Evolutionary conservation across 2,113 vertebrate species (phyloP).

Genomic region (Antidorcas marsupialis): DNA sequence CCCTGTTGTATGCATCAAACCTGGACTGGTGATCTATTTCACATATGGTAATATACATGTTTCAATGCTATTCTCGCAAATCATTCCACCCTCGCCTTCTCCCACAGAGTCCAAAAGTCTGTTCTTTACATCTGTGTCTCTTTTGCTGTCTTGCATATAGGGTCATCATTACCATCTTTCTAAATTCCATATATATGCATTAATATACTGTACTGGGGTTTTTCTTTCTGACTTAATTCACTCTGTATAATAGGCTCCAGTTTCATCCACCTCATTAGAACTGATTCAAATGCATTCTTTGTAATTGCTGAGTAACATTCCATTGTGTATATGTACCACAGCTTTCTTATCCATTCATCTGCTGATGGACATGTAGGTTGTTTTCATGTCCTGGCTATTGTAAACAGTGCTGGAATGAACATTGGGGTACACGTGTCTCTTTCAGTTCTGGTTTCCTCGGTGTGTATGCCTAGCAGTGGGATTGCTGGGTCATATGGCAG

Average conservation of each 20-base stretch:
- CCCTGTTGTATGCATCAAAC: background rate
- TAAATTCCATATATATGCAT: background rate
- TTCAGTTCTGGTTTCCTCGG: background rate
- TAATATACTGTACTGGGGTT: background rate
- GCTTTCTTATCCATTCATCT: background rate
- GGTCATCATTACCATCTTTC: background rate
- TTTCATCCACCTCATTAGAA: background rate
- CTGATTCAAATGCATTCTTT: background rate
- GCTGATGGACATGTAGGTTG: background rate
- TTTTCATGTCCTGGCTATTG: accelerated
- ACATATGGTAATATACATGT: background rate
- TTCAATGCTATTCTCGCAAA: background rate
- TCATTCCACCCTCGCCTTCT: background rate
- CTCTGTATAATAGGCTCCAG: background rate
- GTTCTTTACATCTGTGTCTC: background rate
- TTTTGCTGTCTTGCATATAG: background rate
- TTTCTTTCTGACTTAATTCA: background rate
- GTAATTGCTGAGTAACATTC: background rate
- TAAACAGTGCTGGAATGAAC: background rate
- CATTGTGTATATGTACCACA: background rate
- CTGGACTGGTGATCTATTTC: background rate
- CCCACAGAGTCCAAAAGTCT: background rate
- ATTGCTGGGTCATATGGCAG: background rate
- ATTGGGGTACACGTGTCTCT: background rate
- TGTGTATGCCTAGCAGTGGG: background rate